Base-by-base conservation (phyloP, 1,140 invertebrate species). In the Caenorhabditis inopinata region DNA sequence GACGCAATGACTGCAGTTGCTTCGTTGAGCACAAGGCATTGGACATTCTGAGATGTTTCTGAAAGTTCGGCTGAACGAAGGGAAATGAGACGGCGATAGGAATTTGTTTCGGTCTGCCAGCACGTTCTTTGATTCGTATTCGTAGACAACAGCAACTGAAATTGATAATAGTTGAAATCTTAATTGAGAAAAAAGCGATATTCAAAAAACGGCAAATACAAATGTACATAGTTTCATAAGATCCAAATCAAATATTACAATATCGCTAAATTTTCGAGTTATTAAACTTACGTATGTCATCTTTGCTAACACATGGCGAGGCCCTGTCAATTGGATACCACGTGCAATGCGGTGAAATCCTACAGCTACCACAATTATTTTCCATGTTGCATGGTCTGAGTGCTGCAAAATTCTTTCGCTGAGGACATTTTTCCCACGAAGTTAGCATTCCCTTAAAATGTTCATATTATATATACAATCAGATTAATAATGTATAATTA, bases 311-410 rank as follows among this genome's bases (percentile, higher is more conserved):
- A 62, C 86, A 87, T 25, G 77, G 74, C 1, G 85, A 83, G 21
- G 83, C 82, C 16, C 76, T 74, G 27, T 86, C 86, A n/a, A 88
- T 62, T 6, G 81, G 77, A 25, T 86, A 84, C 86, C 86, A 87
- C 27, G 79, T 80, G 62, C 86, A 87, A 80, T 87, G 87, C 9
- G 77, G 18, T 29, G 84, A 27, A 16, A 84, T 81, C 23, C 80
- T 74, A 62, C 86, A 87, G n/a, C 84, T 83, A 58, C 78, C 83
- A 51, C 86, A 87, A 42, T 89, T 85, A 12, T 68, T 80, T 18
- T 85, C 85, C 76, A 85, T 73, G 45, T 23, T 75, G 47, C 86
- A 87, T 9, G 84, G 81, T 27, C 86, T 62, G 16, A 68, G 18
- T 25, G 45, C 5, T 46, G 78, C 27, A 6, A 53, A 45, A 38